phyloP scores from a whole-genome alignment of 2,797 vertebrate species.

The Oreortyx pictus region DNA sequence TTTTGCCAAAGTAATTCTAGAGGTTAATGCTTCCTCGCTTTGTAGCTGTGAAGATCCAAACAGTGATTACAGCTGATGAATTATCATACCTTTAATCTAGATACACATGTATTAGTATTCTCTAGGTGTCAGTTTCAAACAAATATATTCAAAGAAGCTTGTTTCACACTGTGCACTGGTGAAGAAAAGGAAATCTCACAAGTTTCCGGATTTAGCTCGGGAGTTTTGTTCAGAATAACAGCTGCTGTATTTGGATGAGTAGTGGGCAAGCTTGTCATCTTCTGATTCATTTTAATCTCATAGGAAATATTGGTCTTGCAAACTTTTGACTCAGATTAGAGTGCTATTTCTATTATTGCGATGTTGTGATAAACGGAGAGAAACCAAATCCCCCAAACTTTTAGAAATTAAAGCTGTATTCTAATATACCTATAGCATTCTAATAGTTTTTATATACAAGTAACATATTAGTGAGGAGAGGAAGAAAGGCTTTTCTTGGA shows the following conservation, averaged over 20 bases:
- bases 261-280: neutral
- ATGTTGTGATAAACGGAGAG: neutral
- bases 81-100: neutral
- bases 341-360: neutral
- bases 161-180: neutral
- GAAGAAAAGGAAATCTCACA: slow-evolving; percentile 15
- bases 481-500: neutral
- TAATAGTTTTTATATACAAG: neutral
- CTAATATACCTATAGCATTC: neutral
- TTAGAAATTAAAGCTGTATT: neutral
- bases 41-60: neutral
- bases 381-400: neutral
- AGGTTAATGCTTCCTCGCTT: neutral
- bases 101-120: neutral
- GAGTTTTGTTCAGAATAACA: neutral
- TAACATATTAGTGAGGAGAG: neutral
- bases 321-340: neutral
- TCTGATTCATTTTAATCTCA: neutral
- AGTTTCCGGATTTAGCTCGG: neutral
- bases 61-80: neutral
- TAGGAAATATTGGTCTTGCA: neutral
- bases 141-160: neutral
- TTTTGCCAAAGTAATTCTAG: neutral
- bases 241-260: neutral
- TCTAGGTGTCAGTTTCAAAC: neutral